Base-by-base conservation (phyloP, 2,797 vertebrate species). In the Pantherophis alleghaniensis region DNA sequence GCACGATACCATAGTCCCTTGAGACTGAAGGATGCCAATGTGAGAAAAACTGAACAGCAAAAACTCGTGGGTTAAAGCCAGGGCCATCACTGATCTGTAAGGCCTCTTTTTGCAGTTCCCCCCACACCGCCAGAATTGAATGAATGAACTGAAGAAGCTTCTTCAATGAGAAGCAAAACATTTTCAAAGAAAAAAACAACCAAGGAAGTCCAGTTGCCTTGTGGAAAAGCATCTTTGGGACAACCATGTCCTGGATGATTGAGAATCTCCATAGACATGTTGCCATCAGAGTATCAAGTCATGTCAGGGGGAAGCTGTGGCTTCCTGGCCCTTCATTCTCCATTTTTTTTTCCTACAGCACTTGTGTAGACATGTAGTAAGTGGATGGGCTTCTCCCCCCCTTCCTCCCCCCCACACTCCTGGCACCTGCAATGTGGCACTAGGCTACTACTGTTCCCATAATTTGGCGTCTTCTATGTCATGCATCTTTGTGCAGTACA, bases 371-470 rank as follows among this genome's bases (percentile, higher is more conserved):
- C 37, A 32, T 74, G 2, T 69, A 18, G 66, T 18, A 74, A 37
- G 2, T 74, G 69, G 6, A 74, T 3, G 16, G 32, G 16, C 7
- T 74, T 37, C 69, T 20, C 7, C 16, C n/a, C 7, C 22, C 6
- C 5, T 2, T 37, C 37, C 42, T 0, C 42, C 2, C 42, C n/a
- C 6, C 2, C 1, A 2, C 9, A 10, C 1, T 53, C 51, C n/a
- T 37, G n/a, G n/a, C n/a, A 37, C 32, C 66, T 74, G 66, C n/a
- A 74, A 37, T 74, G 66, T 18, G 69, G 5, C 14, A 37, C 14
- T 20, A 37, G 69, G 32, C n/a, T 9, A 74, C n/a, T 9, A 37
- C 2, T 16, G 2, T 37, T 37, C 14, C n/a, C 69, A 74, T 20
- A 74, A 37, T 74, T 37, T 37, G 32, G 32, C 3, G 7, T 18